Percentiles rank a stretch among this genome's conserved stretches.
Evolutionary conservation across 2,888 invertebrate species (phyloP).

Genomic region (Lydus trimaculatus): DNA sequence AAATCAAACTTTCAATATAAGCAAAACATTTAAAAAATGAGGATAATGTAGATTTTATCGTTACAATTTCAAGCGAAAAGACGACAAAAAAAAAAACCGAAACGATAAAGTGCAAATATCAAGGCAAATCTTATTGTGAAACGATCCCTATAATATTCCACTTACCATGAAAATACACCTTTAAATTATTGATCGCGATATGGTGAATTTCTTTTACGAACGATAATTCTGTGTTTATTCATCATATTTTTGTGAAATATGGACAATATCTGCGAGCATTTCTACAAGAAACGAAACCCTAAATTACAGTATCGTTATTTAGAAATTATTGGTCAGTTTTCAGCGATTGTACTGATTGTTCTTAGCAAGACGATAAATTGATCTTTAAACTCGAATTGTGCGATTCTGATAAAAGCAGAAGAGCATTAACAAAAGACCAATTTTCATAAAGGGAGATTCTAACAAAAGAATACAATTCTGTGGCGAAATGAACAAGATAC

Average conservation of each 20-base stretch:
- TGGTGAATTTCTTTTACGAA: not conserved
- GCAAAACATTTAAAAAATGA: not conserved
- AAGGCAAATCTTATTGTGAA: not conserved
- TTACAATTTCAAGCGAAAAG: not conserved
- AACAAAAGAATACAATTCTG: slow-evolving; percentile 31
- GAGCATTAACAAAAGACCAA: slow-evolving; percentile 27
- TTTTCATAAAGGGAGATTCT: slow-evolving; percentile 25
- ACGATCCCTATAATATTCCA: not conserved
- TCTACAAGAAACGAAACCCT: not conserved
- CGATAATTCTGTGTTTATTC: too few species aligned
- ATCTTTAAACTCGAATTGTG: slow-evolving; percentile 12
- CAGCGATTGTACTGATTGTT: too few species aligned
- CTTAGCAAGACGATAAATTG: too few species aligned
- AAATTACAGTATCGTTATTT: not conserved
- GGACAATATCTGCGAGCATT: not conserved
- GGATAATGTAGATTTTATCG: not conserved
- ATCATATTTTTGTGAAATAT: not conserved
- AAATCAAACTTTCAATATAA: not conserved
- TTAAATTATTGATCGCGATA: not conserved
- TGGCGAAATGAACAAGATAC: slow-evolving; percentile 28
- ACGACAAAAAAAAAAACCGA: not conserved
- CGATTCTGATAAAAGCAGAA: slow-evolving; percentile 23
- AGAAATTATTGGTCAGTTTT: not conserved
- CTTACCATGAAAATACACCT: not conserved
- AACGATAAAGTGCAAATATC: not conserved